phyloP scores from a whole-genome alignment of 1,140 invertebrate genomes.

The Mylabris phalerata region DNA sequence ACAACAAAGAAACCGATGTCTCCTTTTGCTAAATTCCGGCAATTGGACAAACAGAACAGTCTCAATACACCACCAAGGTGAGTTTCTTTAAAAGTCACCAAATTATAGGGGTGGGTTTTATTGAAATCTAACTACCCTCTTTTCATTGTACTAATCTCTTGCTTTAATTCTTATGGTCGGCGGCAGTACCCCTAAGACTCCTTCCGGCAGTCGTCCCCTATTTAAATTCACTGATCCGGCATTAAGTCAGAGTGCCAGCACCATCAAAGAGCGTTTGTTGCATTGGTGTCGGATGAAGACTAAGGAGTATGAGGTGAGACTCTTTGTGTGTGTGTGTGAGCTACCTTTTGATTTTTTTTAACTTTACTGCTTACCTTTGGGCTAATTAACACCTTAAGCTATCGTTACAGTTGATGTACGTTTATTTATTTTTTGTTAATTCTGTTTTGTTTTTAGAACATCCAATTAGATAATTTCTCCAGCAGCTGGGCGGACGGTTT shows the following conservation, averaged over 20 bases:
- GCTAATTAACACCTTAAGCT: not conserved
- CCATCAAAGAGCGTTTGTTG: slow-evolving; percentile 92
- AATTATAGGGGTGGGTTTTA: not conserved
- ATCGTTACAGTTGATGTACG: not conserved
- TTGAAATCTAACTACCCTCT: not conserved
- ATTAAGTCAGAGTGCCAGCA: slow-evolving; percentile 77
- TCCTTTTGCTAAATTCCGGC: slow-evolving; percentile 83
- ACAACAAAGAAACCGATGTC: slow-evolving; percentile 60
- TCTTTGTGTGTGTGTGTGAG: slow-evolving; percentile 16
- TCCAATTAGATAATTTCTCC: slow-evolving; percentile 94
- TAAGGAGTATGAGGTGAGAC: slow-evolving; percentile 77
- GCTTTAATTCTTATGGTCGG: slow-evolving; percentile 16
- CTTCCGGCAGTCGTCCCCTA: slow-evolving; percentile 52
- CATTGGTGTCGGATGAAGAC: slow-evolving; percentile 95
- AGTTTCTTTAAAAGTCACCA: slow-evolving; percentile 30
- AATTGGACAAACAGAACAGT: slow-evolving; percentile 80
- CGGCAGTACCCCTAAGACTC: slow-evolving; percentile 47
- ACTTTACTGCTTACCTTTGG: not conserved
- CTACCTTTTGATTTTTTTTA: not conserved
- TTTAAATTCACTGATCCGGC: slow-evolving; percentile 84
- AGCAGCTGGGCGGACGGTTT: slow-evolving; percentile 93
- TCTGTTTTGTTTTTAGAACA: slow-evolving; percentile 59
- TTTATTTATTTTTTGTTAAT: not conserved
- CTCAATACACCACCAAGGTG: slow-evolving; percentile 66
- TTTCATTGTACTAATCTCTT: slow-evolving; percentile 9